Evolutionary conservation across 2,797 vertebrate genomes (phyloP), one percentile per base, ranked within the genome.

Genomic region (Centropyge bicolor): DNA sequence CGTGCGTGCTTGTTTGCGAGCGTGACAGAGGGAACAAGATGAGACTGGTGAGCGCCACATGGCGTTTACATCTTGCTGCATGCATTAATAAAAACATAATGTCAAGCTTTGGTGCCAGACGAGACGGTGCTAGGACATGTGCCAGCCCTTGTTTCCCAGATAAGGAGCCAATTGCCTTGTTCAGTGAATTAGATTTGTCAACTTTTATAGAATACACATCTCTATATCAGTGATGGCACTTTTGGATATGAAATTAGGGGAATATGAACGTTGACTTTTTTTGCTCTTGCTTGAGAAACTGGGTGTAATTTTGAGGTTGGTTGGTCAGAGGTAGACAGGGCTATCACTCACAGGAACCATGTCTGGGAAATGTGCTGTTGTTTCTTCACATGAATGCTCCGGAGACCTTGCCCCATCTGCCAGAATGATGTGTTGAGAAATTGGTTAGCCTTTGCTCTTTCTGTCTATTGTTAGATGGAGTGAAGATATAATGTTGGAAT

Each of bases 311-410:
- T 88, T 70, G 73, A 69, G 76, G 70, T 69, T 67, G 70, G 75
- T 16, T 80, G 64, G 62, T 82, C 46, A 78, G 74, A 88, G 41
- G 77, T 75, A 79, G 68, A 77, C 40, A 20, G 40, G 71, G 66
- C 64, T 52, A 66, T 88, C 70, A 65, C 76, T 92, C 82, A 78
- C 27, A 75, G 79, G 52, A 87, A 78, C 61, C 77, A 75, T 77
- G 72, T 84, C 65, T 84, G 86, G 76, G 68, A 86, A 91, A 81
- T 66, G 27, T 49, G 46, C 60, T 81, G 82, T 87, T 94, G 82
- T 92, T 91, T 88, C 84, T 88, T 78, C 90, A 89, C 86, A 83
- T 81, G 83, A 86, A 82, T 57, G 86, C 89, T 89, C 79, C 76
- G 36, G 36, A 83, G 74, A 83, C 74, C 55, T 60, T 22, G 64